phyloP scores from a whole-genome alignment of 2,888 invertebrate species.

The Sthenelais limicola region DNA sequence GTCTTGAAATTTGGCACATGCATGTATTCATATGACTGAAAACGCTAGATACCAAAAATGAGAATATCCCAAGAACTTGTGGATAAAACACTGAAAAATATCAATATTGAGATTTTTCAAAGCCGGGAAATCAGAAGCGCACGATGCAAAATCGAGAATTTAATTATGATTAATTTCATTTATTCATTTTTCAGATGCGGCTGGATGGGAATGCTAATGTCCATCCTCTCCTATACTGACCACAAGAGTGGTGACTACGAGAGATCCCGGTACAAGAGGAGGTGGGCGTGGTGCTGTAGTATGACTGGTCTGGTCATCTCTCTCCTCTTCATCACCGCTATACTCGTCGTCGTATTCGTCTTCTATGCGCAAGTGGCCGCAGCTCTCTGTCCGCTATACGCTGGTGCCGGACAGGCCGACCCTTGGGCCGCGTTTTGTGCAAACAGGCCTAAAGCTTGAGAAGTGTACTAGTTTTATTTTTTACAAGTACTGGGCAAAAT shows the following conservation, averaged over 20 bases:
- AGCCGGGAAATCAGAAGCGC: too few species aligned
- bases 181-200: constrained; percentile 24
- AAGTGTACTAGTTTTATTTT: too few species aligned
- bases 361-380: background rate
- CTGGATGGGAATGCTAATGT: constrained; percentile 33
- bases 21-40: too few species aligned
- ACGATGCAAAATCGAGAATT: too few species aligned
- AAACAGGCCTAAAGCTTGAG: too few species aligned
- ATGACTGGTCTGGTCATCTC: constrained; percentile 37
- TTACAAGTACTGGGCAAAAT: too few species aligned
- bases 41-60: too few species aligned
- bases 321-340: constrained; percentile 15
- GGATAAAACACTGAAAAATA: too few species aligned
- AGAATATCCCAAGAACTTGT: too few species aligned
- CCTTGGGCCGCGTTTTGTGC: constrained; percentile 8
- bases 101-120: too few species aligned
- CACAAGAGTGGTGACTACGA: constrained; percentile 44
- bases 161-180: background rate
- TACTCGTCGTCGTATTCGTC: constrained; percentile 32
- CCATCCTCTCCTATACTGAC: constrained; percentile 41
- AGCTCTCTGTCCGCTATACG: background rate
- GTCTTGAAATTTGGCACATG: too few species aligned
- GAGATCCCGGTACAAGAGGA: constrained; percentile 39
- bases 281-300: constrained; percentile 42
- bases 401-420: background rate